Base-by-base conservation (phyloP, 2,797 vertebrate species). In the Pygocentrus nattereri region DNA sequence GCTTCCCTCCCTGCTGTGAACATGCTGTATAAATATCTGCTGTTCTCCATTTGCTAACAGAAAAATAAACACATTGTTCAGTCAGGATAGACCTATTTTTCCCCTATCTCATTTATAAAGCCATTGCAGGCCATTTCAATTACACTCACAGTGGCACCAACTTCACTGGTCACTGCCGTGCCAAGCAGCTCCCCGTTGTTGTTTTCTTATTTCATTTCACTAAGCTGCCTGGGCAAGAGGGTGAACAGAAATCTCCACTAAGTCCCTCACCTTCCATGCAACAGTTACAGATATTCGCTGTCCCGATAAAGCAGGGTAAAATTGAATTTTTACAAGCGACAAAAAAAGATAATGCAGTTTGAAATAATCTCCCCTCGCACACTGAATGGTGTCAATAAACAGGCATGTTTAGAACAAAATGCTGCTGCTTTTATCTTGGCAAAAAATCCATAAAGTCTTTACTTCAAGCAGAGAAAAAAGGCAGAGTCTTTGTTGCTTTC, bases 301-400 rank as follows among this genome's bases (percentile, higher is more conserved):
- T 91, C 88, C 89, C 85, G 86, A 85, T 91, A 91, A 89, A 88
- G 85, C 89, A 87, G 86, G 87, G 85, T 81, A 84, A 91, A 91
- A 90, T 88, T 86, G 82, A 85, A 86, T 89, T 88, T 88, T 88
- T 84, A 78, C 81, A 87, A 87, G 86, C 52, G 83, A 90, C 89
- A 88, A 84, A 86, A 89, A 64, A 87, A 85, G 84, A 90, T 91
- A 90, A 91, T 87, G 82, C 75, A 56, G 82, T 90, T 88, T 89
- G 89, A 89, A 91, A 91, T 90, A 93, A 93, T 93, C 90, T 94
- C 76, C 82, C 80, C 85, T 87, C 83, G 81, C 88, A 86, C 86
- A 67, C 78, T 89, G 87, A 94, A 90, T 56, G 80, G 85, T 92
- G 92, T 93, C 92, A 93, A 91, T 94, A 93, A 93, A 94, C 87